Base-by-base conservation (phyloP, 2,797 vertebrate species). In the Gymnopithys bicolor region DNA sequence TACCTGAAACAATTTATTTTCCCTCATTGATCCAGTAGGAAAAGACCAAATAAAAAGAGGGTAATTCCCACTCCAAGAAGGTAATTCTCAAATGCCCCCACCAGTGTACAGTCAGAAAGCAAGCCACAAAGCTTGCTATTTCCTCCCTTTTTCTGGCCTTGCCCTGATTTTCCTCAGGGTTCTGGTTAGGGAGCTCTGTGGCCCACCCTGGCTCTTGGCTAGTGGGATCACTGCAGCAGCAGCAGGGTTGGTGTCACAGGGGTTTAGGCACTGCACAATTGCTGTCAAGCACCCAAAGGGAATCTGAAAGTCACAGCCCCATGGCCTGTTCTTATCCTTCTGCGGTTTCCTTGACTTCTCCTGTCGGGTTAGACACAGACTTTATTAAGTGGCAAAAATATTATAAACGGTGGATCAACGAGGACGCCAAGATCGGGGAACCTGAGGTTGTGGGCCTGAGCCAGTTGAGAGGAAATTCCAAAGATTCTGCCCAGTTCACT, bases 301-400 rank as follows among this genome's bases (percentile, higher is more conserved):
- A 91, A 88, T 32, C 37, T 68, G 43, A 63, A 69, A 80, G 56
- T 11, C 2, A 2, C 23, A 55, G 23, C 7, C 27, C 23, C 6
- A 3, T 10, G 22, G 25, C 7, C 1, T 0, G 21, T 5, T 0
- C 30, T 70, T 89, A 53, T 11, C 9, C 33, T 79, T 74, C 33
- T 83, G 27, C 0, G 3, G 67, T 59, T 46, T 79, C n/a, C 41
- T 75, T 63, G 41, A 2, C 7, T 21, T 19, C 11, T 37, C 37
- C 37, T 37, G 37, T 11, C 37, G 37, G 37, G 37, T 37, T 37
- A 37, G 37, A 37, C 37, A 10, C 37, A 11, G 37, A 37, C 37
- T 37, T 37, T 37, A 37, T 37, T 37, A 37, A 37, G 37, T 37
- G 37, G 37, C 11, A 37, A 37, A 37, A 37, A 37, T 37, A 37